Base-by-base conservation (phyloP, 2,888 invertebrate species). In the Pycnomerus fuliginosus region DNA sequence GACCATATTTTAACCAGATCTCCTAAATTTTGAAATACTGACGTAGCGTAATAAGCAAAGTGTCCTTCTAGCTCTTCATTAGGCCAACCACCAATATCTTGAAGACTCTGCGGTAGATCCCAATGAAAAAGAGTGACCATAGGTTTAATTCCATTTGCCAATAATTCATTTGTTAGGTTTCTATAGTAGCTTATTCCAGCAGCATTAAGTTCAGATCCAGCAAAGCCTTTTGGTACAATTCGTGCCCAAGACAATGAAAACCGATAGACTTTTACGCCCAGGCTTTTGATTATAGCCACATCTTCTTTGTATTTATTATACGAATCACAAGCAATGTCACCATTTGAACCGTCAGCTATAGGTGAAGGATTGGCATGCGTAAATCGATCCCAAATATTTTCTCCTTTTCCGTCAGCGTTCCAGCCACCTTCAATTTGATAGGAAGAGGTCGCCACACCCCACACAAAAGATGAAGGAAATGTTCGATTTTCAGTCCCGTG, bases 221-320 rank as follows among this genome's bases (percentile, higher is more conserved):
- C 75, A 39, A 79, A 74, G 13, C 87, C 90, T 10, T 76, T 79
- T 0, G 89, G 87, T 51, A 90, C 70, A 28, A 91, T 76, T 33
- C 90, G 74, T 0, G 85, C 71, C 90, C 90, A 91, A 1, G 87
- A 80, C 55, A 87, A 74, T 1, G 85, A 86, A 67, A 87, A 87
- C 22, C 86, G 76, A 65, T 86, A 86, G 42, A 81, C 76, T 52
- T 81, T 73, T 0, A 82, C 83, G 12, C 82, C 80, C 1, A 84
- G 67, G 47, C 80, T 77, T 39, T 75, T 75, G 2, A 83, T 70
- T 76, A 83, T 77, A 67, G 80, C 74, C 0, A 79, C 79, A 60
- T 84, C 84, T 32, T 80, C 79, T 58, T 77, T 75, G 63, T 80
- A 83, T 44, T 78, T 76, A 61, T 84, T 78, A 61, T 85, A 86